Evolutionary conservation across 2,113 vertebrate species (phyloP).

Genomic region (Bettongia penicillata): DNA sequence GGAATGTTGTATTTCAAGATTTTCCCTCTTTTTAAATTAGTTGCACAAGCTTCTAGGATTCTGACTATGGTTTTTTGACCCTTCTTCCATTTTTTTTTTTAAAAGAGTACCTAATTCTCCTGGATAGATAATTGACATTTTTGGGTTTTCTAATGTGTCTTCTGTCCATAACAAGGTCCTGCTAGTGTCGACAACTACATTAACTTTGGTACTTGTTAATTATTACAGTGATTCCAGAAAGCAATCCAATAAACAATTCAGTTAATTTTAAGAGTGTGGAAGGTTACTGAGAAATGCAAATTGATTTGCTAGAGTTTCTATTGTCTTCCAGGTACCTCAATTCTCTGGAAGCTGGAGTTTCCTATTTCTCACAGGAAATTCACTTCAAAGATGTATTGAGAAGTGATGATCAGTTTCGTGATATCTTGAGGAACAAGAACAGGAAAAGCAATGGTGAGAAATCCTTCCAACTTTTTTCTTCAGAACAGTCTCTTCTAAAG

Average conservation of each 20-base stretch:
- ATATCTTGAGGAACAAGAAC: constrained; percentile 25
- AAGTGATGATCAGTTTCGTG: constrained; percentile 68
- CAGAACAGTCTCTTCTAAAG: not conserved
- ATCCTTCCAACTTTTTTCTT: not conserved
- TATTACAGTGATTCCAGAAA: not conserved
- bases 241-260: not conserved
- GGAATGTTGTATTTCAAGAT: not conserved
- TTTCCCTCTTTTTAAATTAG: not conserved
- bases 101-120: not conserved
- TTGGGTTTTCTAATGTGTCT: not conserved
- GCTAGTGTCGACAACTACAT: not conserved
- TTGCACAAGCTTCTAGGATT: not conserved
- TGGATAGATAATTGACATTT: not conserved
- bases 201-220: not conserved
- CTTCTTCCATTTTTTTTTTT: not conserved
- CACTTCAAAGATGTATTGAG: constrained; percentile 84
- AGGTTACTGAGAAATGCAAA: not conserved
- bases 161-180: not conserved
- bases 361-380: constrained; percentile 82
- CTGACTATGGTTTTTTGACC: not conserved
- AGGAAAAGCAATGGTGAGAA: constrained; percentile 93
- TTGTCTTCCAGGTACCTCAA: constrained; percentile 92
- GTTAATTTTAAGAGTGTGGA: not conserved
- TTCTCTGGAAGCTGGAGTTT: constrained; percentile 89
- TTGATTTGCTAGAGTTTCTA: not conserved